These are phyloP conservation scores for Anorthoa munda DNA, from an alignment of 2,888 invertebrate species.

Conservation along the genomic window DNA sequence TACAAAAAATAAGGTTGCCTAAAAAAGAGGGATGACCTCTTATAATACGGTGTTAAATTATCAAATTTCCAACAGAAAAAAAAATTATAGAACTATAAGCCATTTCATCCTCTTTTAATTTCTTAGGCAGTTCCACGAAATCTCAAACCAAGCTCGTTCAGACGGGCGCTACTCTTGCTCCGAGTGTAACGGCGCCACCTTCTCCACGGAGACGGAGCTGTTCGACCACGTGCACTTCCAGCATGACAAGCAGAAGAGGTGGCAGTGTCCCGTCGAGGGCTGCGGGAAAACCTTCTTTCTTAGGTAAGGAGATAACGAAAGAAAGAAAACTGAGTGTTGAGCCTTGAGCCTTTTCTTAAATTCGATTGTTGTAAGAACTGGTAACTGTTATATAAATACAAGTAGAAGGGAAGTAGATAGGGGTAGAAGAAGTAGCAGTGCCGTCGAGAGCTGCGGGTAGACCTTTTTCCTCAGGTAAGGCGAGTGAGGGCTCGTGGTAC, in stretches of 20 bases:
- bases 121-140: slow-evolving; percentile 85
- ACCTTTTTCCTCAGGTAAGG: slow-evolving; percentile 56
- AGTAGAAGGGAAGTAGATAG: no score
- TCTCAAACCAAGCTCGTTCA: slow-evolving; percentile 69
- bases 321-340: no score
- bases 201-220: slow-evolving; percentile 83
- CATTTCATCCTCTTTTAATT: no score
- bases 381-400: no score
- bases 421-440: no score
- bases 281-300: slow-evolving; percentile 86
- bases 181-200: slow-evolving; percentile 75
- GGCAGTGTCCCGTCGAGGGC: slow-evolving; percentile 84
- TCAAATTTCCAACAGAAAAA: no score
- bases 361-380: neutral
- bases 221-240: slow-evolving; percentile 90
- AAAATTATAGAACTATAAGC: neutral
- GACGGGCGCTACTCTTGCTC: slow-evolving; percentile 79
- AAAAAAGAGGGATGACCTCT: no score
- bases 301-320: slow-evolving; percentile 12
- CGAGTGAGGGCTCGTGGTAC: neutral
- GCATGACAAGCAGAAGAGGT: slow-evolving; percentile 84
- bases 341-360: no score
- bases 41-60: no score
- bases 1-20: no score
- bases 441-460: no score